These are phyloP conservation scores for Protaetia brevitarsis DNA, from an alignment of 1,140 invertebrate genomes.

Conservation along the genomic window DNA sequence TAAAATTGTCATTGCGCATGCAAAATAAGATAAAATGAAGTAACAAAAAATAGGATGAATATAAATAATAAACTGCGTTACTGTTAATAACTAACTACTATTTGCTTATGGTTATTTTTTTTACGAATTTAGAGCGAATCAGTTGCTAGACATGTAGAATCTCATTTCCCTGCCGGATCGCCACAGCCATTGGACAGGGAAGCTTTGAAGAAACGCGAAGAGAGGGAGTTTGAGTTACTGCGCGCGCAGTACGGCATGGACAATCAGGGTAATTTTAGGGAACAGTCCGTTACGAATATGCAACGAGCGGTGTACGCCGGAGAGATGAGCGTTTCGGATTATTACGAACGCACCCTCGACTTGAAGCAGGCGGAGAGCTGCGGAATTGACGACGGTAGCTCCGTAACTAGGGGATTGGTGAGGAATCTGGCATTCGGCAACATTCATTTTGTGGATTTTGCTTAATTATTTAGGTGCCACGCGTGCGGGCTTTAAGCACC, in stretches of 20 bases:
- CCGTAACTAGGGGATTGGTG: slow-evolving; percentile 59
- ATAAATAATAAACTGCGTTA: too few species aligned
- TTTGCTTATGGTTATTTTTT: slow-evolving; percentile 16
- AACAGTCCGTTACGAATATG: slow-evolving; percentile 79
- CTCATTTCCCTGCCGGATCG: slow-evolving; percentile 44
- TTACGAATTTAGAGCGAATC: slow-evolving; percentile 48
- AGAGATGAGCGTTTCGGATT: slow-evolving; percentile 79
- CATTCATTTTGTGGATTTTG: not conserved
- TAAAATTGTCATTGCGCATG: too few species aligned
- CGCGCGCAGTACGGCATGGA: slow-evolving; percentile 87
- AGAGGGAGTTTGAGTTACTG: slow-evolving; percentile 76
- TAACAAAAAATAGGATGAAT: too few species aligned
- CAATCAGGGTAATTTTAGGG: slow-evolving; percentile 58
- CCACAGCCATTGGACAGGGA: slow-evolving; percentile 58
- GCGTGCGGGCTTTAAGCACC: slow-evolving; percentile 66
- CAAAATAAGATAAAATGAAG: too few species aligned
- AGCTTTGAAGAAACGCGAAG: slow-evolving; percentile 67
- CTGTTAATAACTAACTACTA: too few species aligned
- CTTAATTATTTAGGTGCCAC: slow-evolving; percentile 58
- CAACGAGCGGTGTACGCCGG: slow-evolving; percentile 80
- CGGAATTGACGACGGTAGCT: slow-evolving; percentile 79
- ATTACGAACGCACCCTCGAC: slow-evolving; percentile 77
- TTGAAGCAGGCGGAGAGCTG: slow-evolving; percentile 69
- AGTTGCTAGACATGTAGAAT: slow-evolving; percentile 48
- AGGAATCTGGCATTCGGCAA: not conserved